Evolutionary conservation across 2,797 vertebrate genomes (phyloP), one percentile per base, ranked within the genome.

Genomic region (Chrosomus eos): DNA sequence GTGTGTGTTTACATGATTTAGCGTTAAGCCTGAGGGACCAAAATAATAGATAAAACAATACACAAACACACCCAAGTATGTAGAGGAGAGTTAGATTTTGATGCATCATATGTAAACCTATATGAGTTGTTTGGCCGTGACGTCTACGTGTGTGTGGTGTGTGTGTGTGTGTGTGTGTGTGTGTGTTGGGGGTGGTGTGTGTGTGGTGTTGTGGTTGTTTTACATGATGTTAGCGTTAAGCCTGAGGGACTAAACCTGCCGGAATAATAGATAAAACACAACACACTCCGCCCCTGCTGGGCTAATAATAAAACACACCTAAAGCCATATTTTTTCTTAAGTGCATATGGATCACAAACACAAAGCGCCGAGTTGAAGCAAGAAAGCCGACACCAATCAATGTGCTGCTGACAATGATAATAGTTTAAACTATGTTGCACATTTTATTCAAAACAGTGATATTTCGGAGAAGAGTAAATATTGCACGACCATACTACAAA

Each of bases 281-380:
- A 51, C 60, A 67, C 77, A 33, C 77, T 67, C 77, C 40, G 38
- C 60, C 77, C 43, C 40, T 33, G 43, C 77, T 67, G 43, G 62
- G 75, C 75, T 80, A 67, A 67, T 67, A 67, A 80, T 36, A 80
- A 45, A 80, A 80, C 28, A 51, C 26, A 62, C 75, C 55, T 28
- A 40, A 77, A 51, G 60, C 43, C 3, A 21, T 55, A 51, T 14
- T 28, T 31, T 64, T 31, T 26, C 16, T 66, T 16, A 66, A 68
- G 8, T 77, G 31, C 33, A 75, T 43, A 43, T 28, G 11, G 16
- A 43, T 62, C 36, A 78, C 55, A 40, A 60, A 40, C 53, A 40
- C 74, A 28, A 28, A 78, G 55, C n/a, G 3, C 16, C 0, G n/a
- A 3, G 23, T 21, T 11, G 3, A 60, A 45, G n/a, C 5, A n/a